Conservation (phyloP, 2,113 vertebrate genomes). For the Erinaceus europaeus region DNA sequence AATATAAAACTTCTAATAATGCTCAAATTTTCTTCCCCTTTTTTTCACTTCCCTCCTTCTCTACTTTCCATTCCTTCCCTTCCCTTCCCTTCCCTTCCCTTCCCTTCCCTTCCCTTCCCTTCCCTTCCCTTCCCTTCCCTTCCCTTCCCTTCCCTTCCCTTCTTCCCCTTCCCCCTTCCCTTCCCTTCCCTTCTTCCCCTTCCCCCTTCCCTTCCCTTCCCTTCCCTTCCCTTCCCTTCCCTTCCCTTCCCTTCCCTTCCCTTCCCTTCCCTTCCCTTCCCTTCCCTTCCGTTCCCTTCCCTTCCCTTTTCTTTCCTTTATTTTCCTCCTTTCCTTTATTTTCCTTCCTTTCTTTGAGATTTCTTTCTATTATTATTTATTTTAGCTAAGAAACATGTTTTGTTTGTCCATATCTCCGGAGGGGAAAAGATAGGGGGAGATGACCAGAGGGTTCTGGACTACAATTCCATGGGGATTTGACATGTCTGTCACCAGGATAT, state of each 20-base stretch:
- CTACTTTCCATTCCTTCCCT: too few species aligned
- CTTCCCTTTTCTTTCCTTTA: background rate
- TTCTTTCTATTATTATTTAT: too few species aligned
- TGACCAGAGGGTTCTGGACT: too few species aligned
- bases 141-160: background rate
- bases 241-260: too few species aligned
- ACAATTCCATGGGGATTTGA: too few species aligned
- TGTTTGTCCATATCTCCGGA: too few species aligned
- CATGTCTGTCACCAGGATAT: too few species aligned
- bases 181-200: too few species aligned
- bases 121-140: background rate
- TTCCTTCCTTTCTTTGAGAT: background rate
- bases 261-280: background rate
- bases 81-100: accelerated
- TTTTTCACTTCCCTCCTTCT: too few species aligned
- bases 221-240: background rate
- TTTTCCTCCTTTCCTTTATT: background rate
- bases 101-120: background rate
- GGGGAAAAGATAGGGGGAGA: too few species aligned
- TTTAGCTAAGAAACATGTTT: too few species aligned
- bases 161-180: background rate
- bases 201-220: accelerated
- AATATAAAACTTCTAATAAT: background rate
- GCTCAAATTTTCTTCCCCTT: background rate
- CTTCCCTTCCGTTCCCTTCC: background rate